Conservation (phyloP, 1,140 invertebrate species). For the Augochlora pura region DNA sequence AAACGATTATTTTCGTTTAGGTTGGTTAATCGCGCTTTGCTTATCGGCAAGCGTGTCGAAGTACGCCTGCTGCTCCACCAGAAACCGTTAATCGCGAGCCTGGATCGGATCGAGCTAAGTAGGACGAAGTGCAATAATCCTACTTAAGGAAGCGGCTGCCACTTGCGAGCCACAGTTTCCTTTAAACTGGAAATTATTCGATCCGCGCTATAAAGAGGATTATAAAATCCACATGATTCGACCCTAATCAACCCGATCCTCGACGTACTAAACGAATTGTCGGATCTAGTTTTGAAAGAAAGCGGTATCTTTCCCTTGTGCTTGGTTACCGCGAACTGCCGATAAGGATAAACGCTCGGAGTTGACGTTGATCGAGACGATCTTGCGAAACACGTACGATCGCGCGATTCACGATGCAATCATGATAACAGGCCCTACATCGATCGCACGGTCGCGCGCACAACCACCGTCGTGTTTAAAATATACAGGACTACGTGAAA, state of each 20-base stretch:
- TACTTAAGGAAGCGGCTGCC: slow-evolving; percentile 16
- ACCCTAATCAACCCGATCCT: no score
- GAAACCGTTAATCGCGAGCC: slow-evolving; percentile 47
- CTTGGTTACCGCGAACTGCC: not conserved
- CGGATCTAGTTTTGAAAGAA: not conserved
- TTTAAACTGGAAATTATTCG: not conserved
- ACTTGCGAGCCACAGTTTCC: not conserved
- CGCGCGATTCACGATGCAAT: not conserved
- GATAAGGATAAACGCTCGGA: not conserved
- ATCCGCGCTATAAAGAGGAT: not conserved
- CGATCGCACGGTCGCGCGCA: no score
- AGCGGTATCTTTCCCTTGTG: not conserved
- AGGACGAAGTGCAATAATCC: slow-evolving; percentile 44
- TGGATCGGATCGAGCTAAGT: slow-evolving; percentile 37
- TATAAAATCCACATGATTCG: not conserved
- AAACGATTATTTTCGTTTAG: not conserved
- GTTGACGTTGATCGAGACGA: not conserved
- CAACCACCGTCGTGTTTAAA: not conserved
- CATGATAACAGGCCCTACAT: no score
- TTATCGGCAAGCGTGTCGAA: not conserved
- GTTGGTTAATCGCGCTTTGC: not conserved
- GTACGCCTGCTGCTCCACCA: slow-evolving; percentile 1
- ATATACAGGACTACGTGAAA: no score
- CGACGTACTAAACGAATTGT: not conserved
- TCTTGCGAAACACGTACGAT: not conserved